These are phyloP conservation scores for Hemiscyllium ocellatum DNA, from an alignment of 2,113 vertebrate species.

Conservation along the genomic window DNA sequence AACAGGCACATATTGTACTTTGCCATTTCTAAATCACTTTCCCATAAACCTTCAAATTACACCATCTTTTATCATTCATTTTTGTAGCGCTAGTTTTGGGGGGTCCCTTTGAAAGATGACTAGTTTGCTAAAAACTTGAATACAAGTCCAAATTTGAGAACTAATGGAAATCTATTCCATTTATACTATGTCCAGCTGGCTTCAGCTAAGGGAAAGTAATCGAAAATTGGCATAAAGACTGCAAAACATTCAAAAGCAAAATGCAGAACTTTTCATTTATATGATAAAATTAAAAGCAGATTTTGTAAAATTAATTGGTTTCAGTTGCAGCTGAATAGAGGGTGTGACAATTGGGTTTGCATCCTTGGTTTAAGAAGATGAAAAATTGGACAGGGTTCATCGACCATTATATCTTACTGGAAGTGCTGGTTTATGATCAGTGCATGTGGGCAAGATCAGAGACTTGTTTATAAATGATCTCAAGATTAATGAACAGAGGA, in stretches of 20 bases:
- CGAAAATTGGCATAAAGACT: background rate
- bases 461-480: background rate
- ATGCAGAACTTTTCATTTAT: constrained; percentile 20
- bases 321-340: background rate
- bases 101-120: background rate
- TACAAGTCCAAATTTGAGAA: constrained; percentile 24
- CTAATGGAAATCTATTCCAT: background rate
- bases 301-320: background rate
- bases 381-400: background rate
- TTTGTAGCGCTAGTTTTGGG: background rate
- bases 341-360: background rate
- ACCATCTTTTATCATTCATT: background rate
- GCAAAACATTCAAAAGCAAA: background rate
- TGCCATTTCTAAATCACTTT: background rate
- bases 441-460: background rate
- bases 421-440: background rate
- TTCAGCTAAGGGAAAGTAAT: background rate
- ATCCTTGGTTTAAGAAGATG: background rate
- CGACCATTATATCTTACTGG: background rate
- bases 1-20: background rate
- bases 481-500: background rate
- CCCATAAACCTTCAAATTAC: background rate
- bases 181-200: constrained; percentile 23
- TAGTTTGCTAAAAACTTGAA: constrained; percentile 13
- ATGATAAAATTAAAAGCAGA: constrained; percentile 28